phyloP scores from a whole-genome alignment of 2,113 vertebrate species.

The Malurus elegans region DNA sequence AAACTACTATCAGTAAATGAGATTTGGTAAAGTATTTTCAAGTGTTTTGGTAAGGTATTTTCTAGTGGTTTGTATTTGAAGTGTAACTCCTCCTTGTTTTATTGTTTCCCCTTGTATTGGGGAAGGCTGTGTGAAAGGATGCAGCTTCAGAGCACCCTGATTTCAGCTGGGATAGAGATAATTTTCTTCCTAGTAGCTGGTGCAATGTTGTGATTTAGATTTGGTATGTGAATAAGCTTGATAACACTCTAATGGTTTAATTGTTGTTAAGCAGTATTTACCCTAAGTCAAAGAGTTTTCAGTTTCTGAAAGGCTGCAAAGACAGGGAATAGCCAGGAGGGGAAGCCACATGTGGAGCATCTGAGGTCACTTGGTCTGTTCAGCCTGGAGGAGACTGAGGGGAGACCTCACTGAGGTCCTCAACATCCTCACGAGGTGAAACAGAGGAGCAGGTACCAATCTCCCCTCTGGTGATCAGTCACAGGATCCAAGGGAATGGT shows the following conservation, averaged over 20 bases:
- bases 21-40: not conserved
- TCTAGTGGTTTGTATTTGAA: not conserved
- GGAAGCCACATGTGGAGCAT: not conserved
- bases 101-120: not conserved
- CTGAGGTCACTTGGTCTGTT: not conserved
- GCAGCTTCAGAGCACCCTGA: not conserved
- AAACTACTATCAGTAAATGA: not conserved
- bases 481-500: not conserved
- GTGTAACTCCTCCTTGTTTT: not conserved
- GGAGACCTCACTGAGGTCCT: not conserved
- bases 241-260: not conserved
- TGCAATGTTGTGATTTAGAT: not conserved
- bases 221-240: not conserved
- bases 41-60: not conserved
- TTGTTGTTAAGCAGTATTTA: not conserved
- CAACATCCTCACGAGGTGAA: fast-evolving
- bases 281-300: not conserved
- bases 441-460: not conserved
- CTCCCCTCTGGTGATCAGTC: not conserved
- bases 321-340: not conserved
- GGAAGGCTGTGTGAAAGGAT: not conserved
- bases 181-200: not conserved
- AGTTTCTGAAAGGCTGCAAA: not conserved
- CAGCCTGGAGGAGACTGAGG: not conserved
- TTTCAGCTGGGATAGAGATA: not conserved